Percentiles rank a stretch among this genome's conserved stretches.
Evolutionary conservation across 2,113 vertebrate genomes (phyloP).

Genomic region (Thalassoma bifasciatum): DNA sequence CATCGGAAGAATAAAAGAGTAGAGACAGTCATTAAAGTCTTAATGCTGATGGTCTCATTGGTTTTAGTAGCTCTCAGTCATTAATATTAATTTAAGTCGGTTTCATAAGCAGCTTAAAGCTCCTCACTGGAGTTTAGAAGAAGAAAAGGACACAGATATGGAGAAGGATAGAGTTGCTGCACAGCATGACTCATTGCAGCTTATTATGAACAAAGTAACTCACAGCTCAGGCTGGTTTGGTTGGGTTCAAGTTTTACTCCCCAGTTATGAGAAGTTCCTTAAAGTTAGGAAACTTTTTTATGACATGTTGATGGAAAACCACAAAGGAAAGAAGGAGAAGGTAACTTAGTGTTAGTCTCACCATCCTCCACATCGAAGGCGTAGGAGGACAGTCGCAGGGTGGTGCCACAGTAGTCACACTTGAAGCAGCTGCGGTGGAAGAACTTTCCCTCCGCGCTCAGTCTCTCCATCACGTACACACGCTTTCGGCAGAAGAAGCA

Average conservation of each 20-base stretch:
- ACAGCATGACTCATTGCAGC: no score
- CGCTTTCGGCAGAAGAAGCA: conserved; percentile 96
- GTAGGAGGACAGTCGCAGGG: conserved; percentile 92
- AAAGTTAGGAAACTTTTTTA: neutral
- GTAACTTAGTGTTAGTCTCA: conserved; percentile 67
- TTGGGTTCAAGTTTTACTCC: neutral
- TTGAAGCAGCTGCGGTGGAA: conserved; percentile 99
- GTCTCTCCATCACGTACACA: conserved; percentile 97
- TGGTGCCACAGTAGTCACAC: conserved; percentile 94
- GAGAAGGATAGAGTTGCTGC: no score
- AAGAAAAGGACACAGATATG: no score
- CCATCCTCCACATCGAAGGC: conserved; percentile 94
- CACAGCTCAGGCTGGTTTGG: neutral
- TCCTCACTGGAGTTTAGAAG: no score
- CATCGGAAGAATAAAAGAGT: no score
- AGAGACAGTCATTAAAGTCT: no score
- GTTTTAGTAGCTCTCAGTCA: no score
- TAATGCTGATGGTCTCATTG: no score
- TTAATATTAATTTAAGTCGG: no score
- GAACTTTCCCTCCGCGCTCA: conserved; percentile 97
- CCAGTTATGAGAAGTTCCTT: neutral
- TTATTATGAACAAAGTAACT: no score
- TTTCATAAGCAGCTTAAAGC: no score
- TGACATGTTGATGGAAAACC: neutral
- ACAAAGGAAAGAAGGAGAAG: neutral